Evolutionary conservation across 2,888 invertebrate species (phyloP).

Genomic region (Teleiodes luculella): DNA sequence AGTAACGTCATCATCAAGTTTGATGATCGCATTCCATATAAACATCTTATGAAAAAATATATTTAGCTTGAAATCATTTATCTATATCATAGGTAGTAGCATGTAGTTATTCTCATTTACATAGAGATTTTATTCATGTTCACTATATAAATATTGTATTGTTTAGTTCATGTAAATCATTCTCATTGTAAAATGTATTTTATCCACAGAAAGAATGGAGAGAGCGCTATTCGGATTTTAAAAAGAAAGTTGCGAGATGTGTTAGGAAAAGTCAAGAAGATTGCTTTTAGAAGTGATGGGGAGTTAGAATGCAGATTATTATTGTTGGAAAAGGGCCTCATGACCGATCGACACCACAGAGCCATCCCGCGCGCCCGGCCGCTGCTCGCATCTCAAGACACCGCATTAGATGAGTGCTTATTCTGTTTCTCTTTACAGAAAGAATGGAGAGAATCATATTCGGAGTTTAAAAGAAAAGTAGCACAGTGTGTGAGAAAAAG

Average conservation of each 20-base stretch:
- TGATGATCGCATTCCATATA: no score
- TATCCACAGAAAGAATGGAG: conserved; percentile 97
- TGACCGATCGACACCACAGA: conserved; percentile 44
- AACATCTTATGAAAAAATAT: no score
- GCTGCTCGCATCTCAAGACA: conserved; percentile 32
- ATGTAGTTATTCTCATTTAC: no score
- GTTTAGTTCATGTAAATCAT: conserved; percentile 11
- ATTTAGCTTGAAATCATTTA: no score
- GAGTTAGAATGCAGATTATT: conserved; percentile 54
- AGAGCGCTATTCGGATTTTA: conserved; percentile 97
- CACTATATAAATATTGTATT: not conserved
- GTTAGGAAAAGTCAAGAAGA: conserved; percentile 99
- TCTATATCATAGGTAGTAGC: no score
- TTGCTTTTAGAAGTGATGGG: conserved; percentile 86
- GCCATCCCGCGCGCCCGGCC: conserved; percentile 37
- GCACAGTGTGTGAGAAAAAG: conserved; percentile 98
- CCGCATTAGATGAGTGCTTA: conserved; percentile 76
- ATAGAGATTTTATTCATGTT: no score
- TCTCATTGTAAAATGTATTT: conserved; percentile 41
- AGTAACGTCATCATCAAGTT: no score
- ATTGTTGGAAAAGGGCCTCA: conserved; percentile 65
- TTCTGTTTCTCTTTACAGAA: conserved; percentile 86
- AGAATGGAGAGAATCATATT: conserved; percentile 98
- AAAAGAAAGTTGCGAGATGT: conserved; percentile 97
- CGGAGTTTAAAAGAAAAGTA: conserved; percentile 98